Conservation (phyloP, 2,888 invertebrate species). For the Byasa hedistus region DNA sequence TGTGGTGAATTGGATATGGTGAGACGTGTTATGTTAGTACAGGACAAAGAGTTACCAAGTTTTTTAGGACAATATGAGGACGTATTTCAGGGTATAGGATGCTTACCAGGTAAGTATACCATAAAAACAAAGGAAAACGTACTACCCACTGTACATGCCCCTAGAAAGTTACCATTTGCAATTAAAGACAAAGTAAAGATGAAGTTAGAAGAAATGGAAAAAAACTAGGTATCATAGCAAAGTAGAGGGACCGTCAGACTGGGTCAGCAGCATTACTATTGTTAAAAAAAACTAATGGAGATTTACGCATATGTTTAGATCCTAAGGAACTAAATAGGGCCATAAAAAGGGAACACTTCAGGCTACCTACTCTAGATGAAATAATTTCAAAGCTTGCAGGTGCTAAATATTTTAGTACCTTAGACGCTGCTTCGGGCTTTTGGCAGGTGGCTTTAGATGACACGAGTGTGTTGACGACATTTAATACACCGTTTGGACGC, state of each 20-base stretch:
- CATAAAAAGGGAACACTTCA: background rate
- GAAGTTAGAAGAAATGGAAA: background rate
- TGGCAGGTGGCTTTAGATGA: too few species aligned
- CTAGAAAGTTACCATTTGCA: background rate
- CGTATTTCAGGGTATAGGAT: too few species aligned
- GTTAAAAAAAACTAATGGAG: too few species aligned
- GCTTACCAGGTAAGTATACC: too few species aligned
- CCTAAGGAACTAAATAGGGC: too few species aligned
- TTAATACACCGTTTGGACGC: background rate
- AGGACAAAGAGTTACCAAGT: background rate
- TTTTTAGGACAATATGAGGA: constrained; percentile 2
- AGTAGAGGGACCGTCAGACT: background rate
- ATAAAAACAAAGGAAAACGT: background rate
- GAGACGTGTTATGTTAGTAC: background rate
- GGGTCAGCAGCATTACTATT: too few species aligned
- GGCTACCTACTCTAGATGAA: background rate
- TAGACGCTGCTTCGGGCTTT: background rate
- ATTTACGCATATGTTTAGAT: too few species aligned
- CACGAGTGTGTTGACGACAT: background rate
- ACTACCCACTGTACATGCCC: background rate
- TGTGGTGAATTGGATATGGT: background rate
- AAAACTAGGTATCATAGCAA: background rate
- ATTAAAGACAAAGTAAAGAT: too few species aligned
- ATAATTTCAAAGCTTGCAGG: background rate
- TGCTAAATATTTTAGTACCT: background rate